These are phyloP conservation scores for Atherinosoma microstoma DNA, from an alignment of 2,797 vertebrate genomes.

Conservation along the genomic window DNA sequence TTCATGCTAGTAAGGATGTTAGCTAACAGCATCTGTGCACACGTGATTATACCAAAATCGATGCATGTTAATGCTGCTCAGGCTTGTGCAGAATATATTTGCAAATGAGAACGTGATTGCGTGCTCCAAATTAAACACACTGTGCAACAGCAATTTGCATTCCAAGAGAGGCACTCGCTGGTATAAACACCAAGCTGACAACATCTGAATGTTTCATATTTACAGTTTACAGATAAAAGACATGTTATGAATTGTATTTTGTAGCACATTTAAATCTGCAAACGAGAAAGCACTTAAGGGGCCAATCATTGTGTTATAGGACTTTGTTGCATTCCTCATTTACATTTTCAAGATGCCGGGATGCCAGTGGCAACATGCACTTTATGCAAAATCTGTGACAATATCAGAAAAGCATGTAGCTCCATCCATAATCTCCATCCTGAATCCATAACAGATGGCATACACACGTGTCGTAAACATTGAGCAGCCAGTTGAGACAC, in stretches of 20 bases:
- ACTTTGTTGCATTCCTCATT: background rate
- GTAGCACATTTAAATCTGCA: background rate
- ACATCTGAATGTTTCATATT: background rate
- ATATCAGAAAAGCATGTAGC: background rate
- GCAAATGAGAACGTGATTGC: background rate
- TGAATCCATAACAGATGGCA: background rate
- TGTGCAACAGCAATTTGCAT: background rate
- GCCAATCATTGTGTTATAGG: background rate
- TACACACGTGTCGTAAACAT: slow-evolving; percentile 96
- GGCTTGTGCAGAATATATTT: slow-evolving; percentile 16
- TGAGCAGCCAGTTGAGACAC: slow-evolving; percentile 98
- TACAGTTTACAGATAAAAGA: background rate
- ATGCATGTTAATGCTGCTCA: slow-evolving; percentile 1
- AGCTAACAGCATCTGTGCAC: slow-evolving; percentile 26
- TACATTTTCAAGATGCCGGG: background rate
- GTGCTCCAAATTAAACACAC: slow-evolving; percentile 17
- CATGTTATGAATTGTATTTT: background rate
- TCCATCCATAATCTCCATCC: background rate
- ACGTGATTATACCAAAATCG: slow-evolving; percentile 5
- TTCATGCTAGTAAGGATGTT: background rate
- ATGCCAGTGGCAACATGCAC: background rate
- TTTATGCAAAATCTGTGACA: slow-evolving; percentile 12
- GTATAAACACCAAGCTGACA: slow-evolving; percentile 8
- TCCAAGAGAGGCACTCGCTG: background rate
- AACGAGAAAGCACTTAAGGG: background rate